Evolutionary conservation across 2,797 vertebrate species (phyloP).

Genomic region (Sebastes glaucus): DNA sequence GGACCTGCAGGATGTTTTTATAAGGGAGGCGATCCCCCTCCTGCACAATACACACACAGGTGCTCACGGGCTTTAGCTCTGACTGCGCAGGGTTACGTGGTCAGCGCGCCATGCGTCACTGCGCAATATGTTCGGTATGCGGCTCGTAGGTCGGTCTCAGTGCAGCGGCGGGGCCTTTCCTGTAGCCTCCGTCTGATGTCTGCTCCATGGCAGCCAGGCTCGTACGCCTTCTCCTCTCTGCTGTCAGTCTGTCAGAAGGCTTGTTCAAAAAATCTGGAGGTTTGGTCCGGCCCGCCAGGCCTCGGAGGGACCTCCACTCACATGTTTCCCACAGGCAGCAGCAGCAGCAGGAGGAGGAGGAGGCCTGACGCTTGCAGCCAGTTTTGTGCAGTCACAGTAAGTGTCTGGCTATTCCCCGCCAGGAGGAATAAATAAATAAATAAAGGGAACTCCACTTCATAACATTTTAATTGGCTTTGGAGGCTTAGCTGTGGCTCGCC

Average conservation of each 20-base stretch:
- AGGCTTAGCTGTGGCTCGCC: constrained; percentile 78
- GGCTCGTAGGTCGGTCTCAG: constrained; percentile 41
- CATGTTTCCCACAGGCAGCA: constrained; percentile 57
- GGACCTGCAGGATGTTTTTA: constrained; percentile 78
- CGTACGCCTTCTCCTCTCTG: constrained; percentile 26
- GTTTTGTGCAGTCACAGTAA: constrained; percentile 65
- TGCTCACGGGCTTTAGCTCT: constrained; percentile 44
- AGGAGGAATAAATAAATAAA: constrained; percentile 76
- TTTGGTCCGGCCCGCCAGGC: constrained; percentile 49
- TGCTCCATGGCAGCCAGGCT: constrained; percentile 40
- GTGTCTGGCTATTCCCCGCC: constrained; percentile 59
- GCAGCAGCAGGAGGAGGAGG: constrained; percentile 12
- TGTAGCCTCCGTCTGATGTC: constrained; percentile 63
- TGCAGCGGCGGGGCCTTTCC: constrained; percentile 53
- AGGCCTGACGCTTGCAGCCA: constrained; percentile 47
- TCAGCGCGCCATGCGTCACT: constrained; percentile 57
- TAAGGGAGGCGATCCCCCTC: constrained; percentile 63
- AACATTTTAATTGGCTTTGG: constrained; percentile 82
- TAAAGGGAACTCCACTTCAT: constrained; percentile 76
- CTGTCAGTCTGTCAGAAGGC: constrained; percentile 56
- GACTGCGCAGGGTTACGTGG: constrained; percentile 57
- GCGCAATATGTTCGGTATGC: constrained; percentile 65
- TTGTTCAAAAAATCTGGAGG: constrained; percentile 37
- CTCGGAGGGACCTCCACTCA: constrained; percentile 58
- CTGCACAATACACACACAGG: constrained; percentile 44